phyloP scores from a whole-genome alignment of 2,113 vertebrate genomes.

The Vidua chalybeata region DNA sequence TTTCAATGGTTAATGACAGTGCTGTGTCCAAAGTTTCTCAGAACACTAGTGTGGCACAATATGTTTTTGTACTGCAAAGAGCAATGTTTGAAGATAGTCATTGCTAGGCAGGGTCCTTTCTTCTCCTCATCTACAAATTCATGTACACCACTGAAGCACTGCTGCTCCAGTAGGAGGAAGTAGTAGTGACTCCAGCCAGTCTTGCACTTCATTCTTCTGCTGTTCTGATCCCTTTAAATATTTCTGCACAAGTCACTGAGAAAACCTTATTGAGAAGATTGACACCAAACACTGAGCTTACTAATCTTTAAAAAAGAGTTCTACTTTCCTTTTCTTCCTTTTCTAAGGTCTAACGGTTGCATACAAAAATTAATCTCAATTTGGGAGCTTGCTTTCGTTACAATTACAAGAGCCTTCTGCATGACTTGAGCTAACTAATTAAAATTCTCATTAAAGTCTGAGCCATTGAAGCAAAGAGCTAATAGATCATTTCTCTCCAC shows the following conservation, averaged over 20 bases:
- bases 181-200: not conserved
- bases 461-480: constrained; percentile 32
- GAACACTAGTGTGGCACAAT: not conserved
- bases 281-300: not conserved
- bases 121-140: not conserved
- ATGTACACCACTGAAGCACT: not conserved
- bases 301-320: not conserved
- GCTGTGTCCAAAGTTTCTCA: not conserved
- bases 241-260: not conserved
- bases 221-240: not conserved
- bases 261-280: not conserved
- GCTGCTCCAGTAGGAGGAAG: not conserved
- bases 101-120: not conserved
- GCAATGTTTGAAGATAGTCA: not conserved
- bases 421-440: constrained; percentile 47
- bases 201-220: not conserved
- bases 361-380: not conserved
- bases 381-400: not conserved
- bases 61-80: not conserved
- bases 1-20: not conserved
- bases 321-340: not conserved
- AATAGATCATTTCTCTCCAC: constrained; percentile 6
- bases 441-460: constrained; percentile 43
- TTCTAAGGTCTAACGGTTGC: not conserved
- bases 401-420: constrained; percentile 15